Conservation (phyloP, 2,113 vertebrate species). For the Archilochus colubris region DNA sequence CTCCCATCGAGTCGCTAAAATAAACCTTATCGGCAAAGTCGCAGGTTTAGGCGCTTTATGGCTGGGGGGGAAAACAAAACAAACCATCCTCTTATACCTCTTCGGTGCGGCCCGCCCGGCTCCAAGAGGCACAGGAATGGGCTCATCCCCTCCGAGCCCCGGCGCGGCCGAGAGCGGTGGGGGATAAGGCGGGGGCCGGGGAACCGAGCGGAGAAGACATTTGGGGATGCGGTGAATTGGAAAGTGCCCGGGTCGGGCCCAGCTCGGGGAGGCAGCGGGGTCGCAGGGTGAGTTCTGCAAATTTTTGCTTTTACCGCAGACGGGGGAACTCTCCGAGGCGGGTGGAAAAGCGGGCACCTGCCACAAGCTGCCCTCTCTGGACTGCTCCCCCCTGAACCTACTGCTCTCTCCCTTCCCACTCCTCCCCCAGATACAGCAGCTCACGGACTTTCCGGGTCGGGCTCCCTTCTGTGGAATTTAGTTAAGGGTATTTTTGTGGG, state of each 20-base stretch:
- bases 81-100: background rate
- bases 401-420: background rate
- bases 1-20: background rate
- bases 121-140: background rate
- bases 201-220: background rate
- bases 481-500: background rate
- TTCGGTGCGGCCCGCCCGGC: background rate
- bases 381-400: background rate
- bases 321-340: too few relatives aligned
- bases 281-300: background rate
- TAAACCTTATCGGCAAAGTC: background rate
- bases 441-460: background rate
- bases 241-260: background rate
- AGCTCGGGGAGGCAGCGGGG: too few relatives aligned
- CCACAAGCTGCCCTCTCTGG: background rate
- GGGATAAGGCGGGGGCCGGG: background rate
- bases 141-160: background rate
- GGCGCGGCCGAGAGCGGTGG: too few relatives aligned
- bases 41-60: background rate
- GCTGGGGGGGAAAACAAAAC: background rate
- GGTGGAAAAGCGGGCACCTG: background rate
- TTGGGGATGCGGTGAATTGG: background rate
- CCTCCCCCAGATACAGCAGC: too few relatives aligned
- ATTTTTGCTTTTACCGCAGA: background rate
- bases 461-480: fast-evolving